A percentile compares a stretch with the other conserved stretches of the same genome.
phyloP scores from a whole-genome alignment of 2,113 vertebrate genomes.

The Pontoporia blainvillei region DNA sequence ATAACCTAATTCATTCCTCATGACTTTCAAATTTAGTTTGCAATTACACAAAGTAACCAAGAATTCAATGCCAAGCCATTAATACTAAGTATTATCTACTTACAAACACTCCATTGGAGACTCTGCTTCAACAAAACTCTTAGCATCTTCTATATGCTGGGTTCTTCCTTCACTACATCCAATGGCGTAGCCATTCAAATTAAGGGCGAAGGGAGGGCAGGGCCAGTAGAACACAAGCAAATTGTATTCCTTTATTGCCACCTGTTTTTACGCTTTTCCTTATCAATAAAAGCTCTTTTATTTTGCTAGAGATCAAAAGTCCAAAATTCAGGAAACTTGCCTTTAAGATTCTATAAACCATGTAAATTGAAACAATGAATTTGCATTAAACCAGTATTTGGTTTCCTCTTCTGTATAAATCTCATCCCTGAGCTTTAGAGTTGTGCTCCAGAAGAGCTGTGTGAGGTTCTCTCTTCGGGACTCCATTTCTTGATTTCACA shows the following conservation, averaged over 20 bases:
- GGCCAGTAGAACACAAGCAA: neutral
- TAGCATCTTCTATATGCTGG: neutral
- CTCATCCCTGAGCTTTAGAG: neutral
- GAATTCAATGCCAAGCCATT: neutral
- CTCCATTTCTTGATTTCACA: neutral
- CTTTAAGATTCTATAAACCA: neutral
- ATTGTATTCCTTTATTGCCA: neutral
- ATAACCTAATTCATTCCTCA: neutral
- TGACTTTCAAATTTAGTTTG: neutral
- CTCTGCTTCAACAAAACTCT: neutral
- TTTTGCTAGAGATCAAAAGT: neutral
- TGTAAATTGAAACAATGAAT: neutral
- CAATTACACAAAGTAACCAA: neutral
- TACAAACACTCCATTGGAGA: neutral
- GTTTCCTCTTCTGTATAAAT: neutral
- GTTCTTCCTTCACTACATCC: neutral
- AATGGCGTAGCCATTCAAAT: neutral
- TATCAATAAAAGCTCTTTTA: neutral
- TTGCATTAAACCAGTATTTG: neutral
- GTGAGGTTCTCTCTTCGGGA: neutral
- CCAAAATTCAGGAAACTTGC: neutral
- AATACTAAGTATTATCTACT: neutral
- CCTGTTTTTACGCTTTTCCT: neutral
- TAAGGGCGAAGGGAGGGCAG: no score
- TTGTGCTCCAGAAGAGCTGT: neutral